phyloP scores from a whole-genome alignment of 1,140 invertebrate genomes.

The Ceratina japonica region DNA sequence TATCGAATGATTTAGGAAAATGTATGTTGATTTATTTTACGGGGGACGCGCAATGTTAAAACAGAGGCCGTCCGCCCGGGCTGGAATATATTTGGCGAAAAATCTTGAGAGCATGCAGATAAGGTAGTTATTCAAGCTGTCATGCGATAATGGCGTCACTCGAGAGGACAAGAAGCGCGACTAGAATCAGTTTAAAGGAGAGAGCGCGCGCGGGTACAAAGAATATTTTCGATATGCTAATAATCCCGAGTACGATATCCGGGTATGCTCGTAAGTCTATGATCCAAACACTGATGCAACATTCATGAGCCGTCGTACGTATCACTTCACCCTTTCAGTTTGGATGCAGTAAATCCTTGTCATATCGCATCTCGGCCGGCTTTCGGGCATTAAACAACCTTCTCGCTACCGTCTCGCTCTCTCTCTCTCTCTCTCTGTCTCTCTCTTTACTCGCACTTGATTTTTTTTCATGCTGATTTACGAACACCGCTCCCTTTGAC shows the following conservation, averaged over 20 bases:
- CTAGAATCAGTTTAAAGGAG: constrained; percentile 22
- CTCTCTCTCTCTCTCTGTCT: too few species aligned
- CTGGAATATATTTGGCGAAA: neutral
- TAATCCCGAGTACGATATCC: constrained; percentile 47
- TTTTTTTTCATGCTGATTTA: constrained; percentile 27
- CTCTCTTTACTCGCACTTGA: too few species aligned
- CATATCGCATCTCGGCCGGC: constrained; percentile 47
- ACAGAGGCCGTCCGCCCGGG: too few species aligned
- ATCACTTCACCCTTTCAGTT: constrained; percentile 56
- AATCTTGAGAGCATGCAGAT: neutral
- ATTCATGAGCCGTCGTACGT: constrained; percentile 66
- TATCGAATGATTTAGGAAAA: constrained; percentile 24
- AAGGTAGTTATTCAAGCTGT: constrained; percentile 14
- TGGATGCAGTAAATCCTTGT: constrained; percentile 66
- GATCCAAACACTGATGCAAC: constrained; percentile 69
- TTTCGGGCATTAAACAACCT: constrained; percentile 32
- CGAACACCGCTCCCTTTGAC: neutral
- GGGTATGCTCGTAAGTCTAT: constrained; percentile 58
- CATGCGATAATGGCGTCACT: neutral
- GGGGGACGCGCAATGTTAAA: too few species aligned
- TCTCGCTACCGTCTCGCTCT: neutral
- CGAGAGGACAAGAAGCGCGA: neutral
- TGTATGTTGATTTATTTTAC: neutral
- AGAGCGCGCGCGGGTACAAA: constrained; percentile 37
- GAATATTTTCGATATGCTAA: constrained; percentile 69